Conservation (phyloP, 1,140 invertebrate species). For the Calycopis cecrops region DNA sequence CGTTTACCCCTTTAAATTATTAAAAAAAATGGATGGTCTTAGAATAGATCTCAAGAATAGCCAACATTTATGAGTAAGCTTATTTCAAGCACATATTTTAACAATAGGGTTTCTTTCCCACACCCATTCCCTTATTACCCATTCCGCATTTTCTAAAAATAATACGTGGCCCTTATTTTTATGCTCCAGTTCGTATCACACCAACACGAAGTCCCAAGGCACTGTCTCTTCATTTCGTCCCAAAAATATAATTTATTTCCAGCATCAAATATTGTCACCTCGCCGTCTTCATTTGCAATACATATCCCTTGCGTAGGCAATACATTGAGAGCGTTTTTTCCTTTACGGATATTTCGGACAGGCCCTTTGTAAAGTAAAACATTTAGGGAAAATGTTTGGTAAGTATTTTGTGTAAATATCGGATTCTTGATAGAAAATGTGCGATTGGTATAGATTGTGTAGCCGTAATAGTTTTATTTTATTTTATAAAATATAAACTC, state of each 20-base stretch:
- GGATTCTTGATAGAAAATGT: not conserved
- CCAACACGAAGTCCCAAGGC: conserved; percentile 35
- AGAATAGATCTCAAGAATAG: too few relatives aligned
- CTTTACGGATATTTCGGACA: conserved; percentile 51
- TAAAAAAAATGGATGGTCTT: too few relatives aligned
- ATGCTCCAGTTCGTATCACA: not conserved
- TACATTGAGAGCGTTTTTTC: conserved; percentile 63
- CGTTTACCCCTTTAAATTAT: too few relatives aligned
- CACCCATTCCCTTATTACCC: too few relatives aligned
- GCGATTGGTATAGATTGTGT: too few relatives aligned
- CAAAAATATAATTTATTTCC: conserved; percentile 53
- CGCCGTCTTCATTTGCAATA: conserved; percentile 68
- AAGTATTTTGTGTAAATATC: not conserved
- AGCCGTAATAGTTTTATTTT: too few relatives aligned
- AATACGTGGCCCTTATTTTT: not conserved
- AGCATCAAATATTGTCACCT: conserved; percentile 67
- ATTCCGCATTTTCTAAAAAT: not conserved
- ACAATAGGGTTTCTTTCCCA: too few relatives aligned
- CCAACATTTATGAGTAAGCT: too few relatives aligned
- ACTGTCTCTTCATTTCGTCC: conserved; percentile 38
- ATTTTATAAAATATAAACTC: too few relatives aligned
- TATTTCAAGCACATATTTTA: too few relatives aligned
- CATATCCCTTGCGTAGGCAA: conserved; percentile 59
- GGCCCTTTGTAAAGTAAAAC: conserved; percentile 13
- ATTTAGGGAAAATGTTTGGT: conserved; percentile 5